Evolutionary conservation across 2,888 invertebrate genomes (phyloP).

Genomic region (Drosophila mimetica): DNA sequence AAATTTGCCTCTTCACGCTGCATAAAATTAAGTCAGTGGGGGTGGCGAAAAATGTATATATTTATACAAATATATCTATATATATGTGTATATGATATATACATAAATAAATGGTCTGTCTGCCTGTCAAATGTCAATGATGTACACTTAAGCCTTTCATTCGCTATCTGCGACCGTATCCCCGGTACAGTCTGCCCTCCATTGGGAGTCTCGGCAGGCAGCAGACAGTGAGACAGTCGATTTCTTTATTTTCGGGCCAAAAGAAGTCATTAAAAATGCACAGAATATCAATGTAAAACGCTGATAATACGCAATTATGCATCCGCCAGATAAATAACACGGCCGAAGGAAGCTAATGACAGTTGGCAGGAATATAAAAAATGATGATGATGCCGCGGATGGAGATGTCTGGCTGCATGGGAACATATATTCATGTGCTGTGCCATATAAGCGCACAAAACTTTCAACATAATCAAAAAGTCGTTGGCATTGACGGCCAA

Average conservation of each 20-base stretch:
- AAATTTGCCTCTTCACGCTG: constrained; percentile 52
- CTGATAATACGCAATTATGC: constrained; percentile 71
- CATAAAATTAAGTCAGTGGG: constrained; percentile 54
- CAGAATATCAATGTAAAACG: constrained; percentile 71
- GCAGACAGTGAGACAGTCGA: constrained; percentile 53
- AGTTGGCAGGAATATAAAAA: constrained; percentile 58
- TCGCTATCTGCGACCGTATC: constrained; percentile 4
- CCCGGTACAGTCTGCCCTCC: constrained; percentile 9
- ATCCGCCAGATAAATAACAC: constrained; percentile 67
- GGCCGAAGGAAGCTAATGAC: constrained; percentile 73
- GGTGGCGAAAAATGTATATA: not conserved
- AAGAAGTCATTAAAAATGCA: constrained; percentile 71
- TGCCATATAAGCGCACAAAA: constrained; percentile 15
- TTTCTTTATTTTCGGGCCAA: constrained; percentile 42
- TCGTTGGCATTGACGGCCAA: constrained; percentile 51
- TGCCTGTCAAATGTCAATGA: constrained; percentile 73
- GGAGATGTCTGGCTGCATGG: constrained; percentile 3
- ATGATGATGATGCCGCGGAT: constrained; percentile 41
- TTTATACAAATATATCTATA: too few species aligned
- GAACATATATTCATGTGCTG: not conserved
- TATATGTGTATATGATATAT: not conserved
- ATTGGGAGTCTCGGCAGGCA: constrained; percentile 24
- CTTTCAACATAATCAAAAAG: constrained; percentile 58
- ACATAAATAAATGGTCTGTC: constrained; percentile 32
- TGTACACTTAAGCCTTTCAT: constrained; percentile 51